These are phyloP conservation scores for Puntigrus tetrazona DNA, from an alignment of 2,113 vertebrate species.

Conservation along the genomic window DNA sequence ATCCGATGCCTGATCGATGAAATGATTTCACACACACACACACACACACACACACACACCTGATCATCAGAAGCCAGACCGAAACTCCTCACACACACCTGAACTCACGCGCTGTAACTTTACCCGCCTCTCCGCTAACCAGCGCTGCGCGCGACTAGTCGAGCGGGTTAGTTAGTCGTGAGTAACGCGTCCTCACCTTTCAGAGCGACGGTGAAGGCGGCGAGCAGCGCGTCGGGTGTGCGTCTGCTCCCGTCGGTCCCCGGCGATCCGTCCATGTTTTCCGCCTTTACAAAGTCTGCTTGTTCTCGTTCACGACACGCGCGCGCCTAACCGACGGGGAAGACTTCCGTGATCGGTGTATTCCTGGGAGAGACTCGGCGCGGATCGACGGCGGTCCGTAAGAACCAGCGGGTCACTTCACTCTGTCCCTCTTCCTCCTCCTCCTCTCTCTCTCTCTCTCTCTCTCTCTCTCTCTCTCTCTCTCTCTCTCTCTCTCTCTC, in stretches of 20 bases:
- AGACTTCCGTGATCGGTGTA: not conserved
- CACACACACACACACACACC: too few species aligned
- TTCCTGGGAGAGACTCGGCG: not conserved
- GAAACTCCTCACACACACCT: too few species aligned
- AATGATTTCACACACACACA: not conserved
- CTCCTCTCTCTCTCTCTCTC: constrained; percentile 15
- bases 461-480: constrained; percentile 56
- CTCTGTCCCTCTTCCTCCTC: not conserved
- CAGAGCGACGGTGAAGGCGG: not conserved
- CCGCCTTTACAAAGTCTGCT: not conserved
- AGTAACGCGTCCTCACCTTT: not conserved
- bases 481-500: not conserved
- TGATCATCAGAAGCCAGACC: not conserved
- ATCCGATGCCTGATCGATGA: not conserved
- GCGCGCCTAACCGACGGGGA: not conserved
- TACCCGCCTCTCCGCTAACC: too few species aligned
- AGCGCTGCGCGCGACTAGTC: too few species aligned
- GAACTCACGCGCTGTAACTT: too few species aligned
- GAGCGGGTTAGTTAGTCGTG: too few species aligned
- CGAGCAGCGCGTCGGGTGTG: not conserved
- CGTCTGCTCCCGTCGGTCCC: not conserved
- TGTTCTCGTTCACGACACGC: not conserved
- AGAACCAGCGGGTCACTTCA: not conserved
- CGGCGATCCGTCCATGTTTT: constrained; percentile 28
- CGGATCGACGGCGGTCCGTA: not conserved